Base-by-base conservation (phyloP, 2,888 invertebrate species). In the Tholera decimalis region DNA sequence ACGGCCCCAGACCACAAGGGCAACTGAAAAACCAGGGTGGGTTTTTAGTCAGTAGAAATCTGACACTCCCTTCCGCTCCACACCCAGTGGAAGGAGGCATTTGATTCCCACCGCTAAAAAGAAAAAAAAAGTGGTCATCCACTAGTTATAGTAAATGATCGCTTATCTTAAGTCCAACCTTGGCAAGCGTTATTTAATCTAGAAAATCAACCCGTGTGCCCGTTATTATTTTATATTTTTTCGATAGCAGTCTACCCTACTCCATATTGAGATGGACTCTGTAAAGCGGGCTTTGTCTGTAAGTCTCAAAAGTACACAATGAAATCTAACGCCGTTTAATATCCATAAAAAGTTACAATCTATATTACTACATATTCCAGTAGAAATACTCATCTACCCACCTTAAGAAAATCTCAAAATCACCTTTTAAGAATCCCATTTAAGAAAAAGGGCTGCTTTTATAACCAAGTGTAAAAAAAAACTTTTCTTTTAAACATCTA, bases 401-500 rank as follows among this genome's bases (percentile, higher is more conserved):
- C 33, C 39, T 28, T 11, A 28, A 67, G 2, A 49, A 41, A 66
- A 67, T 66, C 47, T n/a, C 24, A 28, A 28, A 65, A 65, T 56
- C 47, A 22, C 22, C 41, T 11, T 22, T 55, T 3, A 35, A 28
- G 39, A 41, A 57, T 24, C 15, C 13, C n/a, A 24, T 67, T 57
- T 49, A 66, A 24, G 3, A 20, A 57, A 57, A 24, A 30, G n/a
- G 13, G 67, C 7, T 41, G 3, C 1, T 20, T 35, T 30, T 18
- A 1, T 7, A 6, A 5, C 20, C 7, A 47, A 43, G 22, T 20
- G 20, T 22, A 41, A 41, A 61, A 30, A 62, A 41, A 8, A 28
- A 47, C 11, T 28, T 47, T 18, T 47, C 18, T 60, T 46, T 18
- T 35, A 22, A 15, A 50, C 9, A 39, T 9, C 22, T 18, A 13